Conservation (phyloP, 2,888 invertebrate genomes). For the Isoperla grammatica region DNA sequence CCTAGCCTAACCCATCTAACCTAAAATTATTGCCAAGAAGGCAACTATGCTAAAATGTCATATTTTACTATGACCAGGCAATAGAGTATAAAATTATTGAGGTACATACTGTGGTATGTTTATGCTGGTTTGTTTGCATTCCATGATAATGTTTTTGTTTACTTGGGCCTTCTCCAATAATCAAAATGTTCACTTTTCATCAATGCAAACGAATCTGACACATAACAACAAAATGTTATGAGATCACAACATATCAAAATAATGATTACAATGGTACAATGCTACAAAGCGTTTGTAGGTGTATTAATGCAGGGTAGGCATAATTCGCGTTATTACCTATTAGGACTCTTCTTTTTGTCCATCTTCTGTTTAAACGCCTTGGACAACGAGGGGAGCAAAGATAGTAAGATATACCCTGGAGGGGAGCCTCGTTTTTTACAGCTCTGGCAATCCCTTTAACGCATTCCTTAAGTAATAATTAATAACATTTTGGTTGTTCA, state of each 20-base stretch:
- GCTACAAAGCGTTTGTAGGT: not conserved
- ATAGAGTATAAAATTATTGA: not conserved
- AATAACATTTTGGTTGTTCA: too few relatives aligned
- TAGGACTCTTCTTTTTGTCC: conserved; percentile 26
- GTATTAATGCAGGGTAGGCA: not conserved
- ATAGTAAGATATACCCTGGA: too few relatives aligned
- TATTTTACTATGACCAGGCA: too few relatives aligned
- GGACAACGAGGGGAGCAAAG: too few relatives aligned
- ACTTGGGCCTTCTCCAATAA: not conserved
- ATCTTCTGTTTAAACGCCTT: not conserved
- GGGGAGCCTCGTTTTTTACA: too few relatives aligned
- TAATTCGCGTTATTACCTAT: conserved; percentile 3
- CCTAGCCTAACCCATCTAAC: too few relatives aligned
- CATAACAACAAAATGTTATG: not conserved
- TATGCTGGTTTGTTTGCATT: conserved; percentile 19
- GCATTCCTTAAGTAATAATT: too few relatives aligned
- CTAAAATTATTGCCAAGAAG: too few relatives aligned
- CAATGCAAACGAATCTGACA: not conserved
- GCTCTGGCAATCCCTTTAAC: too few relatives aligned
- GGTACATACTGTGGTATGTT: conserved; percentile 20
- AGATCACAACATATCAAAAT: not conserved
- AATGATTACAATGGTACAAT: not conserved
- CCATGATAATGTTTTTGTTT: conserved; percentile 11
- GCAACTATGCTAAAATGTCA: too few relatives aligned
- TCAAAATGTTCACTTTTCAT: not conserved